phyloP scores from a whole-genome alignment of 2,797 vertebrate genomes.

The Rhinoraja longicauda region DNA sequence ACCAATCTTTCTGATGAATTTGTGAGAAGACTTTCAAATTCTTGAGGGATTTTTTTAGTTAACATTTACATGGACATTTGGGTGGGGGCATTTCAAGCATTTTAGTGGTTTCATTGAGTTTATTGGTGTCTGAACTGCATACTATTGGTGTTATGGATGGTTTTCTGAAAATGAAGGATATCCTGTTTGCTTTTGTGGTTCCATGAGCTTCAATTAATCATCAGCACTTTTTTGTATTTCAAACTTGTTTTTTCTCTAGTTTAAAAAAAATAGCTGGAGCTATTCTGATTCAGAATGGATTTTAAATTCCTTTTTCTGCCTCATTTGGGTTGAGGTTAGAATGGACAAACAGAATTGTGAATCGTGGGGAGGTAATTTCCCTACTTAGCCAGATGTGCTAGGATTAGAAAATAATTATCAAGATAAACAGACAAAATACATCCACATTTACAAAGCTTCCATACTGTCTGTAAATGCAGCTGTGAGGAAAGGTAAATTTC shows the following conservation, averaged over 20 bases:
- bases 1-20: neutral
- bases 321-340: neutral
- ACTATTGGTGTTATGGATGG: neutral
- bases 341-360: neutral
- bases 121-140: neutral
- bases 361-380: neutral
- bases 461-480: neutral
- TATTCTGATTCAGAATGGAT: neutral
- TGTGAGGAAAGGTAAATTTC: slow-evolving; percentile 1
- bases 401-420: neutral
- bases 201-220: neutral
- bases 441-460: neutral
- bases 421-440: neutral
- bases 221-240: neutral
- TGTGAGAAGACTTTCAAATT: neutral
- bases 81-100: neutral
- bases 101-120: slow-evolving; percentile 33
- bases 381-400: neutral
- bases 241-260: neutral
- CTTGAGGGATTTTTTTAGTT: neutral
- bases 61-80: neutral
- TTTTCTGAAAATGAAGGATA: slow-evolving; percentile 16
- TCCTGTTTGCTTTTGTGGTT: slow-evolving; percentile 23
- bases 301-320: neutral
- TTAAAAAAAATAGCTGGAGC: neutral